Evolutionary conservation across 2,888 invertebrate species (phyloP).

Genomic region (Dynastes hyllus): DNA sequence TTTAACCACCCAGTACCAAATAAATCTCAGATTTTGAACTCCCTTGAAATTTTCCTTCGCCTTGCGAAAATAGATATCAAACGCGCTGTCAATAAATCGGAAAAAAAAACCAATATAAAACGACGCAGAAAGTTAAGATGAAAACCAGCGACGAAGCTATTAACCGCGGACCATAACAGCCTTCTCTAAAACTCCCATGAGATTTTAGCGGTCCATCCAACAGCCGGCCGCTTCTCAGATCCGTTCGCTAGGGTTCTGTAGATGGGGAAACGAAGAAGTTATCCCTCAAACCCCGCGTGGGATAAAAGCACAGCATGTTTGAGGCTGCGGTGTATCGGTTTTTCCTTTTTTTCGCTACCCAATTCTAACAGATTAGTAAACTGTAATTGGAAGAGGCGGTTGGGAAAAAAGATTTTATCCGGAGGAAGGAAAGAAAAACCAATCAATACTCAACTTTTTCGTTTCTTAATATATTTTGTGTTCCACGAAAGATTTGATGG

Average conservation of each 20-base stretch:
- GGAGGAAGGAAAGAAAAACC: no score
- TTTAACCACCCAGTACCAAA: no score
- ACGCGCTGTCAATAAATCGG: conserved; percentile 4
- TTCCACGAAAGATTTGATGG: no score
- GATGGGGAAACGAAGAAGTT: background rate
- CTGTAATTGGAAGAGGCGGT: conserved; percentile 16
- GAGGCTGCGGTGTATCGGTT: background rate
- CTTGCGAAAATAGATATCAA: background rate
- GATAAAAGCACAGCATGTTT: background rate
- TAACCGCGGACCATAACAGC: conserved; percentile 2
- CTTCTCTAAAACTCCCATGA: conserved; percentile 5
- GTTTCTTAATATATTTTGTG: no score
- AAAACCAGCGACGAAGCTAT: background rate
- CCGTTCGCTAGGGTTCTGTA: background rate
- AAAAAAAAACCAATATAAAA: background rate
- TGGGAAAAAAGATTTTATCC: conserved; percentile 2
- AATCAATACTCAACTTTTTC: no score
- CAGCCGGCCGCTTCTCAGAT: background rate
- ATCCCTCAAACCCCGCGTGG: background rate
- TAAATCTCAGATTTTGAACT: no score
- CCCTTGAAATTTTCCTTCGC: no score
- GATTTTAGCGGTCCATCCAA: conserved; percentile 11
- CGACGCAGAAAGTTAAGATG: background rate
- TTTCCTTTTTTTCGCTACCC: background rate
- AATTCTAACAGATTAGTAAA: conserved; percentile 11